These are phyloP conservation scores for Acanthosepion lycidas DNA, from an alignment of 2,888 invertebrate genomes.

Conservation along the genomic window DNA sequence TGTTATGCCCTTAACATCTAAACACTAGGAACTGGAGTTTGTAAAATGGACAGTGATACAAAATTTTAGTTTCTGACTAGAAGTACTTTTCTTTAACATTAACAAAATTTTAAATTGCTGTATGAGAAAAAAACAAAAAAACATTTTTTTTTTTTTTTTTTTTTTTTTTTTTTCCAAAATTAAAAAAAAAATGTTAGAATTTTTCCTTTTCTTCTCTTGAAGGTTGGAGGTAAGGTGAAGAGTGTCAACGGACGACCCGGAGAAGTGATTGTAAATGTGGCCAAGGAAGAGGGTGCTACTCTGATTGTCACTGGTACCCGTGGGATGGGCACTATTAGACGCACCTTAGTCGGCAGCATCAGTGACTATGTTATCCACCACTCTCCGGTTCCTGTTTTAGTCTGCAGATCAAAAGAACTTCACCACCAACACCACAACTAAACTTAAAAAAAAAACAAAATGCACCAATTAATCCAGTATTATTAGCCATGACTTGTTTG, in stretches of 20 bases:
- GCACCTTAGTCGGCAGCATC: constrained; percentile 62
- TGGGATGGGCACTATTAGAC: constrained; percentile 61
- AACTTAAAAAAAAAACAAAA: neutral
- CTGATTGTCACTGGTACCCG: constrained; percentile 62
- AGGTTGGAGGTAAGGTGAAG: constrained; percentile 64
- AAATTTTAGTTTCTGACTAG: too few species aligned
- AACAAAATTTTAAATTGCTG: neutral
- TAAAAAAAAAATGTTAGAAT: neutral
- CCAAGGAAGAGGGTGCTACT: constrained; percentile 58
- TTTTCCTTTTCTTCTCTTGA: neutral
- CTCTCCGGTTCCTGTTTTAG: constrained; percentile 60
- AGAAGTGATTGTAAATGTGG: constrained; percentile 57
- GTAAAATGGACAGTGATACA: too few species aligned
- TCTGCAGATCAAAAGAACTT: constrained; percentile 58
- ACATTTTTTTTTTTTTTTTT: too few species aligned
- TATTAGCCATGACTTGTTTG: neutral
- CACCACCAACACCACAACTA: constrained; percentile 51
- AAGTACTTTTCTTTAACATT: too few species aligned
- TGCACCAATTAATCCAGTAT: neutral
- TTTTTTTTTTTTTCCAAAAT: neutral
- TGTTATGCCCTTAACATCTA: too few species aligned
- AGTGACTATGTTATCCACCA: constrained; percentile 64
- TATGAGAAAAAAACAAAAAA: neutral
- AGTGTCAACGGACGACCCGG: constrained; percentile 61
- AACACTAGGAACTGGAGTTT: too few species aligned